phyloP scores from a whole-genome alignment of 2,113 vertebrate species.

The Vombatus ursinus region DNA sequence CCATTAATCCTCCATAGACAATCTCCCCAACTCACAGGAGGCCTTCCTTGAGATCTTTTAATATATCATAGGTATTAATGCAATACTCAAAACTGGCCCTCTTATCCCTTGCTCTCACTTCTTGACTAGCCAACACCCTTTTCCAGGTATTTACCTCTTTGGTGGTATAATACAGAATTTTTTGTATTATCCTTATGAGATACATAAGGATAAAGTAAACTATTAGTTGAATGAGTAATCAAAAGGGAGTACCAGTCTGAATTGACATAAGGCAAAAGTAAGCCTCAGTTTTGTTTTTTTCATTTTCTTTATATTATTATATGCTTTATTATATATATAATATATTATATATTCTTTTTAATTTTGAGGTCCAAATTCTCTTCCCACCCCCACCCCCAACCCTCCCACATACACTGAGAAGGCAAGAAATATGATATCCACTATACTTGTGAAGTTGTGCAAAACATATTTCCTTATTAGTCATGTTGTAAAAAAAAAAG shows the following conservation, averaged over 20 bases:
- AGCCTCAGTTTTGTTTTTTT: not conserved
- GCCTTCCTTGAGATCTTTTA: not conserved
- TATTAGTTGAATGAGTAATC: not conserved
- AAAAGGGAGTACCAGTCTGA: not conserved
- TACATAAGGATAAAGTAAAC: not conserved
- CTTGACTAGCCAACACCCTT: not conserved
- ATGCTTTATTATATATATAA: too few species aligned
- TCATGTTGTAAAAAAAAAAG: not conserved
- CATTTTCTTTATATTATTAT: not conserved
- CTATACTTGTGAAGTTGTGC: not conserved
- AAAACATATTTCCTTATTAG: not conserved
- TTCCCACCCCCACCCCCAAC: too few species aligned
- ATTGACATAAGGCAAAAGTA: not conserved
- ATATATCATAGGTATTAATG: not conserved
- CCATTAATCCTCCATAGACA: not conserved
- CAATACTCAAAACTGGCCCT: not conserved
- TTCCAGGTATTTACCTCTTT: not conserved
- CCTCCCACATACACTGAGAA: not conserved
- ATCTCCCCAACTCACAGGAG: not conserved
- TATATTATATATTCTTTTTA: not conserved
- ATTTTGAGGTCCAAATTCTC: not conserved
- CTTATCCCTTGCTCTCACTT: not conserved
- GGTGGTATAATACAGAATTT: not conserved
- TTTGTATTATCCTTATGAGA: not conserved
- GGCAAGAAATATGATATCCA: not conserved